Evolutionary conservation across 1,140 invertebrate species (phyloP).

Genomic region (Anagrus nilaparvatae): DNA sequence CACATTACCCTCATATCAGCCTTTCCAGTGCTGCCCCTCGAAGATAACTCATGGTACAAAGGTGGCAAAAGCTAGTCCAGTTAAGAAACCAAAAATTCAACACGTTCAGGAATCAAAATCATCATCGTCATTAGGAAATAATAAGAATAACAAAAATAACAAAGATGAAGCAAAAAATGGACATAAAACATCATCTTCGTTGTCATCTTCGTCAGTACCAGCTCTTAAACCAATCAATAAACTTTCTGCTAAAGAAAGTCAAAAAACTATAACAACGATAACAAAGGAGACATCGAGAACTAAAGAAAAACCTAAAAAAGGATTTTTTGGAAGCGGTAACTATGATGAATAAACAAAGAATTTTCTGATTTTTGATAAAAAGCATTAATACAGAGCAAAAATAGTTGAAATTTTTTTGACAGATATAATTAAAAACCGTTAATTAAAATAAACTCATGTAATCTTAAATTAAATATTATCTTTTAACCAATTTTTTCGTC

Average conservation of each 20-base stretch:
- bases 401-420: too few relatives aligned
- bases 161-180: constrained; percentile 9
- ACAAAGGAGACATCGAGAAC: too few relatives aligned
- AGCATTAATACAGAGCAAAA: too few relatives aligned
- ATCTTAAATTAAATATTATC: too few relatives aligned
- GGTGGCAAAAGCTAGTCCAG: constrained; percentile 53
- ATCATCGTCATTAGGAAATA: too few relatives aligned
- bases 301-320: constrained; percentile 53
- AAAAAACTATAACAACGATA: constrained; percentile 28
- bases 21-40: constrained; percentile 82
- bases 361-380: too few relatives aligned
- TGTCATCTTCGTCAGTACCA: constrained; percentile 18
- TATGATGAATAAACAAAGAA: constrained; percentile 39
- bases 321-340: constrained; percentile 73
- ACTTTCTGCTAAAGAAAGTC: constrained; percentile 38
- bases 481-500: too few relatives aligned
- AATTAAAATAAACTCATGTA: too few relatives aligned
- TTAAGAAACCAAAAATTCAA: constrained; percentile 27
- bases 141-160: too few relatives aligned
- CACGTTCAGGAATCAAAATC: constrained; percentile 13
- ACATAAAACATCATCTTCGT: constrained; percentile 12
- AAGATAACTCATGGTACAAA: constrained; percentile 62
- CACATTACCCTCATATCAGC: constrained; percentile 66
- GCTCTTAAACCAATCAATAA: constrained; percentile 40
- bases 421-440: too few relatives aligned